These are phyloP conservation scores for Antennarius maculatus DNA, from an alignment of 2,797 vertebrate species.

Conservation along the genomic window DNA sequence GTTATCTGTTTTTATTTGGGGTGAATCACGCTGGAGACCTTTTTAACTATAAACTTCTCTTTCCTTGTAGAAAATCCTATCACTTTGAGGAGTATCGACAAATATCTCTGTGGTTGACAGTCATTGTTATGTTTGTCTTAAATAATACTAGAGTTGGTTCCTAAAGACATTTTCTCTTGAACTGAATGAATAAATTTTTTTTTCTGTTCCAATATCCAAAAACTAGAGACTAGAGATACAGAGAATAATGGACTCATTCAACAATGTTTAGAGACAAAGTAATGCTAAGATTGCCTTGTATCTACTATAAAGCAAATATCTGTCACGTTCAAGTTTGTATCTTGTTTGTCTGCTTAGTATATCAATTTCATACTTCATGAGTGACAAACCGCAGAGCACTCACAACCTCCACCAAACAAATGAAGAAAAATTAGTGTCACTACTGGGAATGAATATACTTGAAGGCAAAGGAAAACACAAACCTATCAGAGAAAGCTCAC, in stretches of 20 bases:
- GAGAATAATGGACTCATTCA: not conserved
- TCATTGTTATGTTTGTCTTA: too few relatives aligned
- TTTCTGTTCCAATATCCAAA: too few relatives aligned
- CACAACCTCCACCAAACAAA: constrained; percentile 27
- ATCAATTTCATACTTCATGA: constrained; percentile 15
- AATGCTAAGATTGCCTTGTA: not conserved
- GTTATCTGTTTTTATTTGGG: too few relatives aligned
- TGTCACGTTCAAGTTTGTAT: not conserved
- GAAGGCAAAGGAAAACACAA: constrained; percentile 63
- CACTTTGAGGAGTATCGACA: too few relatives aligned
- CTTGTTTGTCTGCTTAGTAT: not conserved
- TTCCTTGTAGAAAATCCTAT: too few relatives aligned
- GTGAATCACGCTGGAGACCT: too few relatives aligned
- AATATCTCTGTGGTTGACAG: too few relatives aligned
- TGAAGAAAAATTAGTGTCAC: constrained; percentile 65
- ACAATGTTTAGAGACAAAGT: not conserved
- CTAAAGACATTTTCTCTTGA: too few relatives aligned
- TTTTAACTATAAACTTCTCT: too few relatives aligned
- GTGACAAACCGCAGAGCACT: constrained; percentile 22
- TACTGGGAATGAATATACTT: constrained; percentile 50
- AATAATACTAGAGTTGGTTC: too few relatives aligned
- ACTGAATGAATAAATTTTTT: too few relatives aligned
- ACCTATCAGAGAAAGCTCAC: constrained; percentile 60
- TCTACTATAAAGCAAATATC: not conserved
- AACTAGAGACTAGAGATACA: not conserved